Percentiles rank a stretch among this genome's conserved stretches.
Evolutionary conservation across 2,113 vertebrate species (phyloP).

Genomic region (Pachyramphus minor): DNA sequence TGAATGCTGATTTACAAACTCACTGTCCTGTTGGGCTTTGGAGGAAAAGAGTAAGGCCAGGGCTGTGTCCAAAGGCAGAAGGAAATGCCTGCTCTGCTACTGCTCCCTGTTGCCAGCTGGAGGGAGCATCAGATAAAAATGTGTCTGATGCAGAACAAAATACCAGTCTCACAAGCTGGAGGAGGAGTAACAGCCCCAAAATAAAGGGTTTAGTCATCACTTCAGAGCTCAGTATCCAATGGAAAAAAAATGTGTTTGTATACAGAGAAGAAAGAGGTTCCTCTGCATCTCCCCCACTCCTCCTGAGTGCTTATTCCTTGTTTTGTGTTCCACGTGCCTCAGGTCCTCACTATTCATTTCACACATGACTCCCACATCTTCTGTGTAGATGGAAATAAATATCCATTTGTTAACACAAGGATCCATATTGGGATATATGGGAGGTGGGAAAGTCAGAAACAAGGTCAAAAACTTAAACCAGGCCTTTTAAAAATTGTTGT

Average conservation of each 20-base stretch:
- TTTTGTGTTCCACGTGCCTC: background rate
- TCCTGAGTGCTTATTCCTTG: background rate
- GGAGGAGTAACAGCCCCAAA: slow-evolving; percentile 10
- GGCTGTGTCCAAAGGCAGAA: background rate
- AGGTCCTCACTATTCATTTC: slow-evolving; percentile 6
- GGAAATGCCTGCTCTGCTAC: slow-evolving; percentile 1
- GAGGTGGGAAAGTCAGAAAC: background rate
- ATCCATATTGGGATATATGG: background rate
- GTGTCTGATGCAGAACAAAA: background rate
- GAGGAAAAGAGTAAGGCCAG: background rate
- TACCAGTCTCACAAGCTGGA: background rate
- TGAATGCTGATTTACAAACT: background rate
- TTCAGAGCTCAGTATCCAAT: background rate
- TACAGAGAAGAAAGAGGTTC: background rate
- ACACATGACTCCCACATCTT: slow-evolving; percentile 22
- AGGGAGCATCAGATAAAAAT: background rate
- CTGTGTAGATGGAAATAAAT: slow-evolving; percentile 3
- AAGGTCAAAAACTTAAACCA: background rate
- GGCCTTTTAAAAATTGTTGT: background rate
- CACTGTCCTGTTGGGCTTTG: background rate
- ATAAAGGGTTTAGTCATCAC: slow-evolving; percentile 33
- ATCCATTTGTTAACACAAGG: background rate
- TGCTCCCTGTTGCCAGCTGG: slow-evolving; percentile 14
- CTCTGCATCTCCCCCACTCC: background rate
- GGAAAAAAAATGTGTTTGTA: background rate